Conservation (phyloP, 2,113 vertebrate genomes). For the Rutilus rutilus region DNA sequence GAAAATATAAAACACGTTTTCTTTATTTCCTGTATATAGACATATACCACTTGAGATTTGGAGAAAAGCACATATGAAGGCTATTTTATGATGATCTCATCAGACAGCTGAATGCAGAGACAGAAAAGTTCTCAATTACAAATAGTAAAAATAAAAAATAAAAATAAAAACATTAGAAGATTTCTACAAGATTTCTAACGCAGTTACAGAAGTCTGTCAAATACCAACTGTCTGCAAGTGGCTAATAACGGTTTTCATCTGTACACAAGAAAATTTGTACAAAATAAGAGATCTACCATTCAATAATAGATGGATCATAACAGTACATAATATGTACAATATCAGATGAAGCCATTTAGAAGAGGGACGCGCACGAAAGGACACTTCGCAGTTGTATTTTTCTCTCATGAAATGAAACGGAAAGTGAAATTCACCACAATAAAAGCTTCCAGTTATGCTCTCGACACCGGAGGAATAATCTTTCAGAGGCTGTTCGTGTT, state of each 20-base stretch:
- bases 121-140: slow-evolving; percentile 66
- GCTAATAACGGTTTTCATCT: slow-evolving; percentile 81
- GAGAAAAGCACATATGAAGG: slow-evolving; percentile 76
- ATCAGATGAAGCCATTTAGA: slow-evolving; percentile 88
- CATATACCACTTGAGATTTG: slow-evolving; percentile 78
- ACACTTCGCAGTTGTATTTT: slow-evolving; percentile 84
- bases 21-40: slow-evolving; percentile 82
- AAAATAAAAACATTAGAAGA: slow-evolving; percentile 52
- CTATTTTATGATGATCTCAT: slow-evolving; percentile 70
- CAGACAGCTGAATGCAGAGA: slow-evolving; percentile 65
- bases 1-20: slow-evolving; percentile 85
- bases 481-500: neutral
- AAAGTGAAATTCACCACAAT: slow-evolving; percentile 70
- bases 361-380: slow-evolving; percentile 89
- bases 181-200: slow-evolving; percentile 66
- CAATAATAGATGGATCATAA: slow-evolving; percentile 94
- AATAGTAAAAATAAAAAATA: slow-evolving; percentile 68
- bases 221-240: slow-evolving; percentile 67
- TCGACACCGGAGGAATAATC: slow-evolving; percentile 60
- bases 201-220: slow-evolving; percentile 71
- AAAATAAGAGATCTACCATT: slow-evolving; percentile 99
- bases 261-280: slow-evolving; percentile 95
- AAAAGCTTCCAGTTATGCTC: slow-evolving; percentile 75
- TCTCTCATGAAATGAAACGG: slow-evolving; percentile 60
- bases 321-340: slow-evolving; percentile 98